Percentiles rank a stretch among this genome's conserved stretches.
These are phyloP conservation scores for Trichopria drosophilae DNA, from an alignment of 2,888 invertebrate species.

Conservation along the genomic window DNA sequence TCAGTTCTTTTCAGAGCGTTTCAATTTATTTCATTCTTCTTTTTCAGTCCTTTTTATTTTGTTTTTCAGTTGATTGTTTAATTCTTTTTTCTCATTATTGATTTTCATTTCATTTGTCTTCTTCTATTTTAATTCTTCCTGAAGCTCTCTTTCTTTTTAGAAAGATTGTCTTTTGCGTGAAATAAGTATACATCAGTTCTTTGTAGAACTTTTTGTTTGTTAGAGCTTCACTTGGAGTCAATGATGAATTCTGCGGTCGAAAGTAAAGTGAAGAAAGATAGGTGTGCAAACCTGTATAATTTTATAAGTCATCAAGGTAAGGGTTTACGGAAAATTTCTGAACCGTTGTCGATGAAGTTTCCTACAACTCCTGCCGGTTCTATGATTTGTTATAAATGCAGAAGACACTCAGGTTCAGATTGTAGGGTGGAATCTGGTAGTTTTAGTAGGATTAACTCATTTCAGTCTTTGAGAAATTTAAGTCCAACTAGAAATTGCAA, in stretches of 20 bases:
- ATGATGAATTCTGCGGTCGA: not conserved
- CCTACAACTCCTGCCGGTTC: not conserved
- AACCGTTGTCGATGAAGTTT: not conserved
- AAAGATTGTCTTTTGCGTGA: no score
- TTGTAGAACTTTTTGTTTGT: not conserved
- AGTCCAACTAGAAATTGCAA: not conserved
- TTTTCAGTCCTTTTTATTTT: no score
- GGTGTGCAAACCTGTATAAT: not conserved
- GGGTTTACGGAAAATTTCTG: constrained; percentile 1
- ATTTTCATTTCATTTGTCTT: no score
- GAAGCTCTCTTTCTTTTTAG: no score
- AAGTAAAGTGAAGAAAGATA: not conserved
- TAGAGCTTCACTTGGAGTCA: no score
- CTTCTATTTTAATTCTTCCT: no score
- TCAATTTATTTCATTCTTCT: no score
- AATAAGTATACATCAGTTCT: no score
- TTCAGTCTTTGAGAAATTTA: not conserved
- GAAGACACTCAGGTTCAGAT: not conserved
- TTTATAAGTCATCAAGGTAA: constrained; percentile 2
- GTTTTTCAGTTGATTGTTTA: no score
- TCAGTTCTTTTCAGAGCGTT: no score
- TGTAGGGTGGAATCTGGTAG: not conserved
- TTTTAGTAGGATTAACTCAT: not conserved
- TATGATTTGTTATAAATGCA: constrained; percentile 3
- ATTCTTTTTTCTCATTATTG: no score